phyloP scores from a whole-genome alignment of 1,140 invertebrate species.

The Caerostris darwini region DNA sequence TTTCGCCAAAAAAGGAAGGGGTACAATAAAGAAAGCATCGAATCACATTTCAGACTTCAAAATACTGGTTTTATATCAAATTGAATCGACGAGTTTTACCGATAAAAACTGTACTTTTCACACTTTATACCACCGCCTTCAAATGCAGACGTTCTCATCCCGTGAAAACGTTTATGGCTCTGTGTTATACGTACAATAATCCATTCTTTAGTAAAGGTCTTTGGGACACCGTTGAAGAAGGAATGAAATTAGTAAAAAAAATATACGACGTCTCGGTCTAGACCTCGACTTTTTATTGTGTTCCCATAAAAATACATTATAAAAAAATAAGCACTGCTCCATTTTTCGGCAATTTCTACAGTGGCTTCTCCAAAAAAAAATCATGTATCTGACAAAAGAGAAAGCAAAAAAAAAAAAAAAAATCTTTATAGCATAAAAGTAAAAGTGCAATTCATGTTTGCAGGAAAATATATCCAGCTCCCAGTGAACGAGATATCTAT shows the following conservation, averaged over 20 bases:
- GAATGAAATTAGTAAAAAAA: neutral
- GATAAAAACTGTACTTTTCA: conserved; percentile 32
- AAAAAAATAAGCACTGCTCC: neutral
- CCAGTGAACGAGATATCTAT: neutral
- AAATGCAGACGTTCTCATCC: neutral
- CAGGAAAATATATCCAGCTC: neutral
- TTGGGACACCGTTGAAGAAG: neutral
- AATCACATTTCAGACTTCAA: neutral
- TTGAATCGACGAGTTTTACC: conserved; percentile 35
- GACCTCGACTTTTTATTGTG: neutral
- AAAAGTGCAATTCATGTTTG: conserved; percentile 33
- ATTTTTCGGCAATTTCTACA: conserved; percentile 23
- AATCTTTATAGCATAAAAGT: conserved; percentile 6
- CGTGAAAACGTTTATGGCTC: neutral
- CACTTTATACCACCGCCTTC: neutral
- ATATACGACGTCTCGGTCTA: neutral
- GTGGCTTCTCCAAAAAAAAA: conserved; percentile 1
- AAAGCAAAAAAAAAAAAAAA: too few species aligned
- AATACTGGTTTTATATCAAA: conserved; percentile 27
- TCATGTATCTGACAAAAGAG: too few species aligned
- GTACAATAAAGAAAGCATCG: neutral
- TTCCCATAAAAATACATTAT: conserved; percentile 35
- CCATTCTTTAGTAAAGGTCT: neutral
- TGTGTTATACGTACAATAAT: neutral
- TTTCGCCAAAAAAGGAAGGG: neutral